phyloP scores from a whole-genome alignment of 2,113 vertebrate species.

The Zootoca vivipara region DNA sequence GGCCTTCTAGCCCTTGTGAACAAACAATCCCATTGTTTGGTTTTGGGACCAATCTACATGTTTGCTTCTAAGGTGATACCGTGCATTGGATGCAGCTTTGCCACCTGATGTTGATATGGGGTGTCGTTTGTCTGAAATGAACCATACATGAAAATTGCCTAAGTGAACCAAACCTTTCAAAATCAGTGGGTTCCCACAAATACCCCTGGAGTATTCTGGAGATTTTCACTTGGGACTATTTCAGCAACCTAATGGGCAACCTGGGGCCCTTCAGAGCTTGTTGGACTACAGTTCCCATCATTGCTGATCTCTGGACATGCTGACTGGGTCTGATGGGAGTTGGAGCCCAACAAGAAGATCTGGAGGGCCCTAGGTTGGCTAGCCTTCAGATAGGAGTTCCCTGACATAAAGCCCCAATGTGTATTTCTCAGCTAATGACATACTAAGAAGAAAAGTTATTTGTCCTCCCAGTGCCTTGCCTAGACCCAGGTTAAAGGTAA shows the following conservation, averaged over 20 bases:
- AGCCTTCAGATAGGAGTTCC: background rate
- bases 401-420: constrained; percentile 17
- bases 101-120: background rate
- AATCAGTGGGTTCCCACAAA: background rate
- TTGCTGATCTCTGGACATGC: background rate
- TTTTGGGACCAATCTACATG: background rate
- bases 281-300: background rate
- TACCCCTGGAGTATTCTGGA: background rate
- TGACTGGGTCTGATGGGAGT: background rate
- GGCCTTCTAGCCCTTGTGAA: background rate
- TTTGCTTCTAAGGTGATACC: background rate
- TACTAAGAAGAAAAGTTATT: constrained; percentile 44
- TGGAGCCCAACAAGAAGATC: background rate
- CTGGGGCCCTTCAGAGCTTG: background rate
- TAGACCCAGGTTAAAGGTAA: background rate
- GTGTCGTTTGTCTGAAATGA: background rate
- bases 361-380: background rate
- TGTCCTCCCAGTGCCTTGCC: background rate
- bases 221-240: background rate
- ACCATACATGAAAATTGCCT: background rate
- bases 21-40: background rate
- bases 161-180: background rate
- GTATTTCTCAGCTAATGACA: background rate
- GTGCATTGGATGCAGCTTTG: background rate
- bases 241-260: background rate